Base-by-base conservation (phyloP, 2,113 vertebrate genomes). In the Calonectris borealis region DNA sequence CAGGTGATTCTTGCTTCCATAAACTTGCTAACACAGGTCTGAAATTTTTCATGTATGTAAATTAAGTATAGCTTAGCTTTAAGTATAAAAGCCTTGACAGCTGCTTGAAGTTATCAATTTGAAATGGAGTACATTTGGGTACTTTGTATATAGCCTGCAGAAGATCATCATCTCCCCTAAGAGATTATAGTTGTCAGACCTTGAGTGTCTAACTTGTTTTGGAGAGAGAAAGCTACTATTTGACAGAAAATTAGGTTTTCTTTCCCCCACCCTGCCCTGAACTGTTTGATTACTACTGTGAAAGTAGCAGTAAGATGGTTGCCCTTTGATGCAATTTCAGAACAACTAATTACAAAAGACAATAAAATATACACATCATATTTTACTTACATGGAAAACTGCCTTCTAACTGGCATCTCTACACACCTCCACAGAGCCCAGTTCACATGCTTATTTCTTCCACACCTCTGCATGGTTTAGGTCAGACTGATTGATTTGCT, bases 231-330 rank as follows among this genome's bases (percentile, higher is more conserved):
- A 71, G 10, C 15, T 26, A 44, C 12, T 40, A 21, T 48, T 68
- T 79, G 54, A 46, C 16, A 64, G 22, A 75, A 88, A 69, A 62
- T 7, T 31, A 25, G 19, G 6, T 58, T 83, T 93, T 58, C 8
- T 24, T 58, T 58, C 14, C 20, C 24, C 4, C 9, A 19, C 4
- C 2, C 18, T 1, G 0, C 25, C 6, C 13, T 1, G 1, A 27
- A 32, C 48, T 84, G 14, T 58, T 60, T 49, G n/a, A 34, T 51
- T 69, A 13, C 6, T 62, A 18, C 16, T 34, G 15, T 54, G 42
- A 73, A 83, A 72, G 36, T 19, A 72, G 24, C 13, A 72, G 46
- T 16, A 61, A 72, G n/a, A 68, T 34, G 18, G 31, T 19, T 71
- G 34, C 4, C n/a, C n/a, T 65, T 32, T 2, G 4, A 29, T 16